These are phyloP conservation scores for Enteromius trimaculatus DNA, from an alignment of 2,797 vertebrate genomes.

Conservation along the genomic window DNA sequence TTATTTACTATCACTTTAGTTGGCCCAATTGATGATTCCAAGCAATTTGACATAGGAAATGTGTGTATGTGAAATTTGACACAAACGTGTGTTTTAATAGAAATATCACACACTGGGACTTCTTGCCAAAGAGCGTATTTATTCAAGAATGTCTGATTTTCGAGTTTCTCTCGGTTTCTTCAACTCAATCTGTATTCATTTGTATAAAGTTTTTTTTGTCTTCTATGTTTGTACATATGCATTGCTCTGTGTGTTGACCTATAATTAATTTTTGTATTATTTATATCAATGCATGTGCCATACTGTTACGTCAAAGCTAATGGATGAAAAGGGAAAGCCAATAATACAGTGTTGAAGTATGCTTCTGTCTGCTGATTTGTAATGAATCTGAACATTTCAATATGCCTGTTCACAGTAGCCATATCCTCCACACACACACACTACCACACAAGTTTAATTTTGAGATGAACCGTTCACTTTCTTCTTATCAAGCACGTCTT, in stretches of 20 bases:
- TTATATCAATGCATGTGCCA: conserved; percentile 76
- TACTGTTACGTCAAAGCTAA: conserved; percentile 65
- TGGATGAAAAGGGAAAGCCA: conserved; percentile 57
- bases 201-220: conserved; percentile 66
- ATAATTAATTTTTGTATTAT: conserved; percentile 67
- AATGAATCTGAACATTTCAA: conserved; percentile 21
- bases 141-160: conserved; percentile 48
- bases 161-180: conserved; percentile 52
- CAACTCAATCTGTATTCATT: conserved; percentile 61
- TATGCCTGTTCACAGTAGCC: neutral
- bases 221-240: conserved; percentile 70
- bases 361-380: conserved; percentile 64
- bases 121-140: conserved; percentile 76
- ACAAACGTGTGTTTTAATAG: conserved; percentile 30
- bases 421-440: neutral
- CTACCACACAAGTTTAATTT: neutral
- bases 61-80: neutral
- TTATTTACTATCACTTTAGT: neutral
- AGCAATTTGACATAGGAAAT: conserved; percentile 11
- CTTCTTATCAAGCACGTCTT: neutral
- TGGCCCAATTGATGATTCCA: neutral
- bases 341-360: conserved; percentile 66
- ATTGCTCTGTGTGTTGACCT: conserved; percentile 71
- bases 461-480: neutral
- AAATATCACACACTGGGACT: conserved; percentile 59